Evolutionary conservation across 2,888 invertebrate species (phyloP).

Genomic region (Agrenia bidenticulata): DNA sequence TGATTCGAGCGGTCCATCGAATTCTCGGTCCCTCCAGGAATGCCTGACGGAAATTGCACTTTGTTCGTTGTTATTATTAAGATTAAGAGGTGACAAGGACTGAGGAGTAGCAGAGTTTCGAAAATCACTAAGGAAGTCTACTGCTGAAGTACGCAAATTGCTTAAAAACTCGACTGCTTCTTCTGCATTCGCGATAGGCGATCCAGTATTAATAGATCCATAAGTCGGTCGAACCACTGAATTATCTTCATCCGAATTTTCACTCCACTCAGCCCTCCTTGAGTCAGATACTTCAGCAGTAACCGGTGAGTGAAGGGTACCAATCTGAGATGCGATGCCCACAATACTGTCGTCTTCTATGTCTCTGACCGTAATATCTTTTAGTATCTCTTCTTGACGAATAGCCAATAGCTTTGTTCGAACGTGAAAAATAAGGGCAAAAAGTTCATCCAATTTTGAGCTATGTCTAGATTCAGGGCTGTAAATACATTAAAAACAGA

Average conservation of each 20-base stretch:
- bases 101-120: background rate
- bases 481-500: conserved; percentile 2
- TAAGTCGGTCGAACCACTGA: background rate
- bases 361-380: conserved; percentile 5
- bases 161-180: conserved; percentile 1
- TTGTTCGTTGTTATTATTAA: background rate
- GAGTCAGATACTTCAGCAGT: background rate
- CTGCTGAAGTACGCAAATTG: conserved; percentile 1
- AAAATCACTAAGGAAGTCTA: background rate
- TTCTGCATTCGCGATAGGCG: background rate
- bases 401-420: conserved; percentile 51
- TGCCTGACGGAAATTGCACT: background rate
- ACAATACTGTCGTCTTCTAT: conserved; percentile 6
- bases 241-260: conserved; percentile 11
- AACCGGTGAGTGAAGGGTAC: background rate
- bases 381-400: conserved; percentile 43
- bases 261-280: background rate
- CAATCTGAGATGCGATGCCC: background rate
- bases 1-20: background rate
- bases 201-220: background rate
- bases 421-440: conserved; percentile 52
- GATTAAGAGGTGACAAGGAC: background rate
- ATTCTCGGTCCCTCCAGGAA: background rate
- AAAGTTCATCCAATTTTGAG: conserved; percentile 51
- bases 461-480: conserved; percentile 49